phyloP scores from a whole-genome alignment of 2,888 invertebrate species.

The Oscheius myriophilus region DNA sequence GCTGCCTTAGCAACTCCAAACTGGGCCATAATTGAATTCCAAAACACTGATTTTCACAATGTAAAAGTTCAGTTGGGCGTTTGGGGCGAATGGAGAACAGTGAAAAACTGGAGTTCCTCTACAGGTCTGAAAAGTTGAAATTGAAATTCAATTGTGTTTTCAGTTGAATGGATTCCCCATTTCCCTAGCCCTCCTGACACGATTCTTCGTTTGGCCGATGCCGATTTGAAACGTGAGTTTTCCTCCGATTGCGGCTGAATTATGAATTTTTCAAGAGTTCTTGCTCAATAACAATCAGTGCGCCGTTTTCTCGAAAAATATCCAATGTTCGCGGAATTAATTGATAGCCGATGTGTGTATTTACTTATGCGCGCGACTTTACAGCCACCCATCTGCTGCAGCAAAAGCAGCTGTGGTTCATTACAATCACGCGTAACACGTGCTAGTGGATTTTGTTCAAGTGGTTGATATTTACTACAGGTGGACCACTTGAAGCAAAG shows the following conservation, averaged over 20 bases:
- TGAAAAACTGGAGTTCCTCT: constrained; percentile 35
- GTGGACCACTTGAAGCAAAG: too few relatives aligned
- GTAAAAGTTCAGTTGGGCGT: constrained; percentile 63
- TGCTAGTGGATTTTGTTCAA: too few relatives aligned
- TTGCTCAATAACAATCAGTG: not conserved
- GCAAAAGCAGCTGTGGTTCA: too few relatives aligned
- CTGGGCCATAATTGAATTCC: constrained; percentile 63
- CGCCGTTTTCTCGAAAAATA: constrained; percentile 12
- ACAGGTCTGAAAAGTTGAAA: constrained; percentile 12
- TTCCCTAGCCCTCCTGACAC: constrained; percentile 66
- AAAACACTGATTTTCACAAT: constrained; percentile 58
- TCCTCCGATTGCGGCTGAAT: not conserved
- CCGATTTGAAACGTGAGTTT: constrained; percentile 64
- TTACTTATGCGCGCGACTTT: too few relatives aligned
- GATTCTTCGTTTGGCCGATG: constrained; percentile 62
- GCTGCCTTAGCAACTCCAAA: constrained; percentile 61
- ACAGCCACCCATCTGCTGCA: too few relatives aligned
- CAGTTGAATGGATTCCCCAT: constrained; percentile 69
- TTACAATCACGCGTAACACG: too few relatives aligned
- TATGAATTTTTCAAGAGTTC: not conserved
- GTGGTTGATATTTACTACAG: too few relatives aligned
- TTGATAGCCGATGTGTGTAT: too few relatives aligned
- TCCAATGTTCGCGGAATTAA: too few relatives aligned
- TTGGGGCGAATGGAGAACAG: constrained; percentile 67
- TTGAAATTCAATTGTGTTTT: constrained; percentile 27